These are phyloP conservation scores for Peromyscus eremicus DNA, from an alignment of 2,797 vertebrate species.

Conservation along the genomic window DNA sequence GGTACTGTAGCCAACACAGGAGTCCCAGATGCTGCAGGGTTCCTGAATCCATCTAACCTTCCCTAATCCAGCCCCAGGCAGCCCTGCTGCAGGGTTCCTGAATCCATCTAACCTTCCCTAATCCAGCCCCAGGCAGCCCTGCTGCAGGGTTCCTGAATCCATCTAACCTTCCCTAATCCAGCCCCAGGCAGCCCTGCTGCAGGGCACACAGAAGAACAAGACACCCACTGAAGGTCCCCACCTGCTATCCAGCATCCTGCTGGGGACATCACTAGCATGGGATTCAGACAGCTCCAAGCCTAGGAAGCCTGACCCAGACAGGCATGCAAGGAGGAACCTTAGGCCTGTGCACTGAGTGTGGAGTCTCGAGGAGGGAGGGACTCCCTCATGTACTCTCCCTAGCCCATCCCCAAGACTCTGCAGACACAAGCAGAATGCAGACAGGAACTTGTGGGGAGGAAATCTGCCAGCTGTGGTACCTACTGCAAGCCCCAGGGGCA, in stretches of 20 bases:
- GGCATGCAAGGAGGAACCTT: not conserved
- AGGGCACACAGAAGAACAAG: not conserved
- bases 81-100: not conserved
- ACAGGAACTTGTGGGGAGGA: rapidly evolving
- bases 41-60: not conserved
- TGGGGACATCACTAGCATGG: too few species aligned
- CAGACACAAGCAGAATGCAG: not conserved
- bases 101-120: not conserved
- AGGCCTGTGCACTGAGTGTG: rapidly evolving
- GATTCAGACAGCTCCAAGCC: not conserved
- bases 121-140: not conserved
- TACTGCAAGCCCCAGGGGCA: not conserved
- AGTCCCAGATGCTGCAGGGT: not conserved
- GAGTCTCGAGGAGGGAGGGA: not conserved
- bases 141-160: not conserved
- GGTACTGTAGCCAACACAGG: not conserved
- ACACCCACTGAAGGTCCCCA: not conserved
- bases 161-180: not conserved
- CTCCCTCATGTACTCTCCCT: not conserved
- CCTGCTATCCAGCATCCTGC: too few species aligned
- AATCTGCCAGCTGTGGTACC: not conserved
- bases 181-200: not conserved
- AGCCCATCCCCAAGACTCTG: not conserved
- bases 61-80: not conserved
- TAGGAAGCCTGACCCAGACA: not conserved